A percentile compares a stretch with the other conserved stretches of the same genome.
These are phyloP conservation scores for Planococcus citri DNA, from an alignment of 1,140 invertebrate genomes.

Conservation along the genomic window DNA sequence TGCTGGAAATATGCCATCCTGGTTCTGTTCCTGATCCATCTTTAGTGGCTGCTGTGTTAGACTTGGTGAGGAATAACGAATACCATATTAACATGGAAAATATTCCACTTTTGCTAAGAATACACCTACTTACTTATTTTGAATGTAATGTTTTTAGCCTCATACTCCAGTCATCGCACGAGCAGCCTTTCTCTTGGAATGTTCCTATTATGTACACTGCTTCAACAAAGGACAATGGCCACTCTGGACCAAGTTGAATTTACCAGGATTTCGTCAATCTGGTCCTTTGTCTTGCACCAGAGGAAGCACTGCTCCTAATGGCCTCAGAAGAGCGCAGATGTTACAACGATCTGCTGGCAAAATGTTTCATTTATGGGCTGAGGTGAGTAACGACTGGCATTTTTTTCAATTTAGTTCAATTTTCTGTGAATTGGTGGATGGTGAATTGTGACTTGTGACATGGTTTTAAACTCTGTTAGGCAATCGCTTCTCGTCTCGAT, in stretches of 20 bases:
- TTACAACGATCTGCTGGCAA: conserved; percentile 84
- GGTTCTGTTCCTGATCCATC: conserved; percentile 91
- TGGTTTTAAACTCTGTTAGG: conserved; percentile 37
- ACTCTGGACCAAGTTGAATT: conserved; percentile 80
- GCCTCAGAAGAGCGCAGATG: conserved; percentile 57
- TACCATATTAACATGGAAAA: no score
- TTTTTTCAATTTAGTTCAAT: neutral
- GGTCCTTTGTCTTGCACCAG: conserved; percentile 35
- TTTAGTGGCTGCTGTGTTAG: conserved; percentile 84
- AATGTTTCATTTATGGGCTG: conserved; percentile 94
- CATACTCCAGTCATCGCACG: conserved; percentile 82
- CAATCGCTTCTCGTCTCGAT: conserved; percentile 74
- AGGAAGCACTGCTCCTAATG: conserved; percentile 36
- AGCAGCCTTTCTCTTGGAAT: conserved; percentile 84
- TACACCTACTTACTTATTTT: no score
- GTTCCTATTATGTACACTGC: conserved; percentile 88
- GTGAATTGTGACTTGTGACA: no score
- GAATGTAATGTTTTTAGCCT: conserved; percentile 48
- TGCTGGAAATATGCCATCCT: conserved; percentile 88
- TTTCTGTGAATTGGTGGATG: no score
- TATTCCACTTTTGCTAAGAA: no score
- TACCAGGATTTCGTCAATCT: conserved; percentile 63
- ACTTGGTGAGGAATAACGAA: conserved; percentile 71
- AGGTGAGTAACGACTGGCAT: conserved; percentile 41
- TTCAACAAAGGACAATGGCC: conserved; percentile 98